Percentiles rank a stretch among this genome's conserved stretches.
phyloP scores from a whole-genome alignment of 2,888 invertebrate genomes.

The Athalia cordata region DNA sequence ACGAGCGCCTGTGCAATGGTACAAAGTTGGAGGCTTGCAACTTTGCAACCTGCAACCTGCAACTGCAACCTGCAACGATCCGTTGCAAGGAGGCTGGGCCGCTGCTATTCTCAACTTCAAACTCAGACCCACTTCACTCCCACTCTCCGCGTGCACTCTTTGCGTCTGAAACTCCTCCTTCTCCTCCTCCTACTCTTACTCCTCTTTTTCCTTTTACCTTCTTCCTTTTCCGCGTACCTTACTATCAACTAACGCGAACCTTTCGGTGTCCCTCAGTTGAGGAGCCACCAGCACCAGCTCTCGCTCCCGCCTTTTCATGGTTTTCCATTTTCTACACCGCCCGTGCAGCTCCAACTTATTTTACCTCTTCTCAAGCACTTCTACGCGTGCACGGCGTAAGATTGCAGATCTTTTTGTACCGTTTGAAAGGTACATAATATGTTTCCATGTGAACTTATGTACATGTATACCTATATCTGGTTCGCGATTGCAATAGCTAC shows the following conservation, averaged over 20 bases:
- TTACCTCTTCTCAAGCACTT: slow-evolving; percentile 17
- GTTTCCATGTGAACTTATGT: slow-evolving; percentile 2
- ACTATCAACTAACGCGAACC: slow-evolving; percentile 30
- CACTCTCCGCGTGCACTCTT: slow-evolving; percentile 22
- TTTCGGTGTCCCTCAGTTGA: slow-evolving; percentile 20
- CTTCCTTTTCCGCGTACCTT: slow-evolving; percentile 31
- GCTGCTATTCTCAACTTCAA: slow-evolving; percentile 40
- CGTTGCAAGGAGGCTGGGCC: neutral
- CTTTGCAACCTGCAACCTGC: neutral
- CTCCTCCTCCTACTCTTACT: slow-evolving; percentile 12
- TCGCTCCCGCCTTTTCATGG: slow-evolving; percentile 17
- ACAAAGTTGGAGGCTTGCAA: neutral
- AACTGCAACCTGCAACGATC: slow-evolving; percentile 11
- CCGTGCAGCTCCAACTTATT: slow-evolving; percentile 44
- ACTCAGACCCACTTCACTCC: slow-evolving; percentile 35
- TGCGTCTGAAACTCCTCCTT: neutral
- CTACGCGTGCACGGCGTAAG: slow-evolving; percentile 7
- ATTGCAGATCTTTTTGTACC: slow-evolving; percentile 29
- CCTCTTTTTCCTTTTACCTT: neutral
- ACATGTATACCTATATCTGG: neutral
- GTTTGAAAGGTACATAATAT: slow-evolving; percentile 31
- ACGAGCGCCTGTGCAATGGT: neutral
- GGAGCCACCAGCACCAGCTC: neutral
- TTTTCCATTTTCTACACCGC: slow-evolving; percentile 42
- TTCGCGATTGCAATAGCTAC: neutral